Evolutionary conservation across 92 coral and sea anemone species (phyloP), one percentile per base, ranked within the genome.

Genomic region (Virgularia gustaviana): DNA sequence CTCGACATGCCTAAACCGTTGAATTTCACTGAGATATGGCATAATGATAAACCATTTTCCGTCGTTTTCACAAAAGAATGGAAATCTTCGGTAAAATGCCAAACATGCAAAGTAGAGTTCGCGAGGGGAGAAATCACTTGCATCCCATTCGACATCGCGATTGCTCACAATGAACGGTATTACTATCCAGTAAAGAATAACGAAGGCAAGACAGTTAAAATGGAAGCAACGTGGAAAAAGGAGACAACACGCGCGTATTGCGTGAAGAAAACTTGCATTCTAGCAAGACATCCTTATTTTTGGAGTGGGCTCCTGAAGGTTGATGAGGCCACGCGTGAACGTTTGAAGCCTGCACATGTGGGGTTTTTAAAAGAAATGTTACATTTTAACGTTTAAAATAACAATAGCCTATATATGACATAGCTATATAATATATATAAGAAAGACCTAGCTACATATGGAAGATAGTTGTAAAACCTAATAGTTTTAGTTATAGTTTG

Each of bases 51-150:
- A 44, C 67, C 44, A 29, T 83, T 83, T 55, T 30, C 55, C 70
- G 78, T 83, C 42, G 70, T 37, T 15, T 77, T 78, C 56, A 57
- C 71, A 32, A 55, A 54, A 30, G 38, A 52, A 38, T 49, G 28
- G 15, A 29, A 44, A 19, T 36, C 53, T 41, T 27, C 52, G n/a
- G 36, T 28, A 0, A 78, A 76, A 49, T 78, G 83, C 60, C 23
- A 63, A 63, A 23, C 68, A 18, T 83, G 87, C 72, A 72, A 70
- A 56, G 71, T 52, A 29, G 87, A 72, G 12, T 81, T 81, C 37
- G 58, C 81, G 8, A 64, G 41, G 28, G 75, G 75, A 18, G 51
- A 22, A 29, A 41, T 49, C 27, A 25, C 27, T 6, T 65, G 76
- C 43, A 8, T 70, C 11, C 76, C 76, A 49, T 38, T 27, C 35